These are phyloP conservation scores for Agonopterix subpropinquella DNA, from an alignment of 2,888 invertebrate species.

Conservation along the genomic window DNA sequence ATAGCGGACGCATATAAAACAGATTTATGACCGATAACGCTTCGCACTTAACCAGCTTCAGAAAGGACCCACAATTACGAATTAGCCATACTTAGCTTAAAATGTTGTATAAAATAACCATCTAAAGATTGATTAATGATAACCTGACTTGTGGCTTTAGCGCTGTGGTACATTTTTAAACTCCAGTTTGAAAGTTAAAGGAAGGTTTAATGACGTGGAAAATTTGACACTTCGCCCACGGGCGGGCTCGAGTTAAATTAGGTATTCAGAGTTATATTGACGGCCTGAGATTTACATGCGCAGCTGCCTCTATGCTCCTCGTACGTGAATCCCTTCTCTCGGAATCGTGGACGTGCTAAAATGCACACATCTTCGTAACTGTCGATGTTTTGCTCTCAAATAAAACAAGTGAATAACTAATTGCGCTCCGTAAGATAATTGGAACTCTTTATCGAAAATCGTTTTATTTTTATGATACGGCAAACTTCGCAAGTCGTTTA, in stretches of 20 bases:
- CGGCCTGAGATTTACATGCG: slow-evolving; percentile 33
- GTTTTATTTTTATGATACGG: no score
- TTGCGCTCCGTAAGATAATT: no score
- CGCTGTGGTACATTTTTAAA: slow-evolving; percentile 32
- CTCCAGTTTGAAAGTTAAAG: slow-evolving; percentile 44
- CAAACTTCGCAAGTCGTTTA: no score
- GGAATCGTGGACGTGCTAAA: neutral
- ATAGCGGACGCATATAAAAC: slow-evolving; percentile 3
- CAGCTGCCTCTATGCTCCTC: slow-evolving; percentile 15
- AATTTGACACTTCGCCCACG: slow-evolving; percentile 63
- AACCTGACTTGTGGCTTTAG: slow-evolving; percentile 4
- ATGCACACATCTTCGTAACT: neutral
- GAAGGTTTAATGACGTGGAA: slow-evolving; percentile 59
- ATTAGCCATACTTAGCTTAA: slow-evolving; percentile 13
- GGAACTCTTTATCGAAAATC: no score
- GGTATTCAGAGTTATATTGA: slow-evolving; percentile 52
- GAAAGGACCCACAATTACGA: slow-evolving; percentile 11
- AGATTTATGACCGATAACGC: slow-evolving; percentile 1
- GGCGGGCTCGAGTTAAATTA: slow-evolving; percentile 40
- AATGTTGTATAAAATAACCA: slow-evolving; percentile 11
- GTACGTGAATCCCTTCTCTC: neutral
- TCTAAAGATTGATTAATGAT: slow-evolving; percentile 21
- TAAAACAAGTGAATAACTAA: slow-evolving; percentile 1
- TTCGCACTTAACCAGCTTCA: neutral
- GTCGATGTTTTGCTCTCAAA: slow-evolving; percentile 1